Evolutionary conservation across 2,888 invertebrate genomes (phyloP).

Genomic region (Labia minor): DNA sequence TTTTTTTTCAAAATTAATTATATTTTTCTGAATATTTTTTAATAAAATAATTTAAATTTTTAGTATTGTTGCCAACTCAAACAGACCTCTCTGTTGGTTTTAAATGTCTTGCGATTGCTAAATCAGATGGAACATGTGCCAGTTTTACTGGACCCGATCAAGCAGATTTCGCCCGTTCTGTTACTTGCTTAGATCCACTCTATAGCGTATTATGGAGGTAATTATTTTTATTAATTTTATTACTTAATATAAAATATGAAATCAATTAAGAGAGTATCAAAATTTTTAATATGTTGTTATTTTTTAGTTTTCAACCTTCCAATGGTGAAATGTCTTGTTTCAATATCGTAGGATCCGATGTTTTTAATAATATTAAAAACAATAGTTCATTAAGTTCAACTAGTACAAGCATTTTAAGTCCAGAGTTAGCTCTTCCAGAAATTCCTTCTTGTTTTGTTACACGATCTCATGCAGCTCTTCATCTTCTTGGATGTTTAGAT

Average conservation of each 20-base stretch:
- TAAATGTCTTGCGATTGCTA: constrained; percentile 81
- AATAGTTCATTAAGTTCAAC: background rate
- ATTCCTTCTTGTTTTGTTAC: constrained; percentile 58
- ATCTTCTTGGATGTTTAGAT: constrained; percentile 80
- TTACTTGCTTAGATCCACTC: constrained; percentile 76
- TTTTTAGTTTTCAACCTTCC: constrained; percentile 41
- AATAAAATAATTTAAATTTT: constrained; percentile 29
- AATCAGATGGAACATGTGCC: constrained; percentile 75
- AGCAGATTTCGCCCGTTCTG: constrained; percentile 68
- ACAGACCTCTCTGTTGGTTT: constrained; percentile 62
- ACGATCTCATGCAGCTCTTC: constrained; percentile 79
- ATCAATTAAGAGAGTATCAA: background rate
- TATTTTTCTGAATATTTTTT: constrained; percentile 15
- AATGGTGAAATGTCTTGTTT: constrained; percentile 60
- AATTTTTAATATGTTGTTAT: too few relatives aligned
- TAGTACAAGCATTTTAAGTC: constrained; percentile 57
- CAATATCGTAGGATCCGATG: constrained; percentile 73
- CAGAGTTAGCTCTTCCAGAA: constrained; percentile 71
- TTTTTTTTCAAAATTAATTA: background rate
- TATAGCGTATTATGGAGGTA: constrained; percentile 93
- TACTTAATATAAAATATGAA: background rate
- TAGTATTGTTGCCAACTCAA: constrained; percentile 72
- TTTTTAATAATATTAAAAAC: constrained; percentile 31
- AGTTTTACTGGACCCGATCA: constrained; percentile 75
- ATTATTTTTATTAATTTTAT: background rate